Conservation (phyloP, 2,113 vertebrate genomes). For the Gila orcuttii region DNA sequence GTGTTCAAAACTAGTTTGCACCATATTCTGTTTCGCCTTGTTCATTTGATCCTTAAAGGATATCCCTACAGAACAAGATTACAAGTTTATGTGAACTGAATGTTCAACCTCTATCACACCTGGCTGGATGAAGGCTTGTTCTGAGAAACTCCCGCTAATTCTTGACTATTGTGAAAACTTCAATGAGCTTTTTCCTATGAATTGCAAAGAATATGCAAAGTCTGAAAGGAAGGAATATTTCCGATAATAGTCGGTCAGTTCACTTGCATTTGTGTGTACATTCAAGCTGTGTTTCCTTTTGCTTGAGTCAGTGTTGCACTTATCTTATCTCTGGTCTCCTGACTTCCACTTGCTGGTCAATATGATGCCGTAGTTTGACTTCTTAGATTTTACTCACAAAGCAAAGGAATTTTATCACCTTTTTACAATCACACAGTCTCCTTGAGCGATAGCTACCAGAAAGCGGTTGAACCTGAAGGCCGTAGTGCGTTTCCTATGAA, state of each 20-base stretch:
- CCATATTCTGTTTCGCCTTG: not conserved
- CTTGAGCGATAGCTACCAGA: not conserved
- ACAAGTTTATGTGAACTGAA: conserved; percentile 27
- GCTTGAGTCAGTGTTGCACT: not conserved
- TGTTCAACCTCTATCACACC: not conserved
- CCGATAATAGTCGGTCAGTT: not conserved
- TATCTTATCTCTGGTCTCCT: conserved; percentile 26
- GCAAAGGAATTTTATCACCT: conserved; percentile 42
- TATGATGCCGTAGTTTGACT: conserved; percentile 9
- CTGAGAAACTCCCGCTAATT: not conserved
- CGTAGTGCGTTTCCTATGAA: not conserved
- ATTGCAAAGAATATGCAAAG: too few relatives aligned
- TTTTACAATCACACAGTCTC: conserved; percentile 26
- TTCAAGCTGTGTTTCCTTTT: conserved; percentile 16
- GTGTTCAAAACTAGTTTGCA: not conserved
- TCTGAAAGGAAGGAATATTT: not conserved
- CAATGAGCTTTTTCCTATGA: not conserved
- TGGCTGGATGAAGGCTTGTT: not conserved
- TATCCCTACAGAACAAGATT: conserved; percentile 66
- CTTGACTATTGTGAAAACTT: not conserved
- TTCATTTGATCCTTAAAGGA: conserved; percentile 36
- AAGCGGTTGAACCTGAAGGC: conserved; percentile 35
- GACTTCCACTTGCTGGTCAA: conserved; percentile 1
- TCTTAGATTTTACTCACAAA: conserved; percentile 15
- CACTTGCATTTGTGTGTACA: not conserved